Conservation (phyloP, 2,113 vertebrate species). For the Lasiurus cinereus region DNA sequence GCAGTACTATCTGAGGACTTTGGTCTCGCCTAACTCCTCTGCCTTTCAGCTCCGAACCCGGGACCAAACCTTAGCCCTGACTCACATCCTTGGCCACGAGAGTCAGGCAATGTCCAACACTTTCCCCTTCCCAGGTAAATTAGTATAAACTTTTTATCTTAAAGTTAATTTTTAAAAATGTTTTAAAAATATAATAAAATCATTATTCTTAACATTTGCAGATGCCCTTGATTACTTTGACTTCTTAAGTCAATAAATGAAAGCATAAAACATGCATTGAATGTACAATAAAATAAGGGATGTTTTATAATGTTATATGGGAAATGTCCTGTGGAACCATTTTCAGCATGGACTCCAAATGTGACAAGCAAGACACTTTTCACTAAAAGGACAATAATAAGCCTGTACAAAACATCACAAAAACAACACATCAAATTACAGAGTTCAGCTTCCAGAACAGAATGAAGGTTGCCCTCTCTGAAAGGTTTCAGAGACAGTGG, state of each 20-base stretch:
- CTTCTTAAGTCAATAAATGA: conserved; percentile 45
- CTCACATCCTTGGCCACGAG: neutral
- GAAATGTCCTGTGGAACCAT: neutral
- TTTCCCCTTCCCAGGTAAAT: conserved; percentile 14
- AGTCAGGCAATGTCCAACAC: neutral
- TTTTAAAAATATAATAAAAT: neutral
- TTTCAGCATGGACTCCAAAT: conserved; percentile 47
- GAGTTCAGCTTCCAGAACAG: neutral
- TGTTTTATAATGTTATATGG: neutral
- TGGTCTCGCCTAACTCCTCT: neutral
- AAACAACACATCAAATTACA: neutral
- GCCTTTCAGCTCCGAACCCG: conserved; percentile 34
- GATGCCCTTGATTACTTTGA: neutral
- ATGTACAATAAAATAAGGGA: neutral
- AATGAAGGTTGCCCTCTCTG: neutral
- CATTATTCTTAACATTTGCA: neutral
- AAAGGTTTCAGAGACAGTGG: neutral
- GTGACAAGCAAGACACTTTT: neutral
- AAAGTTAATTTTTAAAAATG: conserved; percentile 18
- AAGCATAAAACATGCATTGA: neutral
- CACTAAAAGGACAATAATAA: neutral
- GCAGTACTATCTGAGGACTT: neutral
- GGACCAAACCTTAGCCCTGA: neutral
- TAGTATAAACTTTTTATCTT: conserved; percentile 21
- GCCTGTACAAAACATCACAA: neutral